These are phyloP conservation scores for Ficedula albicollis DNA, from an alignment of 2,797 vertebrate species.

Conservation along the genomic window DNA sequence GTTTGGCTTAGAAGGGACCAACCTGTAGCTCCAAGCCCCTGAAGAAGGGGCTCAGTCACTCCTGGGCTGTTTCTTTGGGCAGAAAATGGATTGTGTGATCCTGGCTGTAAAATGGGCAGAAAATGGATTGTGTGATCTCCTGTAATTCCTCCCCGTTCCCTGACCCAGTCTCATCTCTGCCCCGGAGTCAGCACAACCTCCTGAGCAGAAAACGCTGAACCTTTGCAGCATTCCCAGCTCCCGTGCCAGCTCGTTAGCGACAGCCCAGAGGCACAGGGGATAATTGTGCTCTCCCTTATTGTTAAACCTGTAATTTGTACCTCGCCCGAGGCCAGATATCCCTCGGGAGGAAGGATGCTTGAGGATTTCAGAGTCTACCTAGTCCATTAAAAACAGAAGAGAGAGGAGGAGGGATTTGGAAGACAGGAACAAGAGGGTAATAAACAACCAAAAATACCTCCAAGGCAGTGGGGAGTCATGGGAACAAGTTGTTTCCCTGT, in stretches of 20 bases:
- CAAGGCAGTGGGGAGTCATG: neutral
- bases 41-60: neutral
- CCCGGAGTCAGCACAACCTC: neutral
- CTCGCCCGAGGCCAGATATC: neutral
- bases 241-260: neutral
- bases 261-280: neutral
- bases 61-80: neutral
- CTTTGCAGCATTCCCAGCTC: neutral
- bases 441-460: constrained; percentile 28
- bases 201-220: neutral
- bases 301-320: neutral
- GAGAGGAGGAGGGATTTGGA: neutral
- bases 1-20: neutral
- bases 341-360: neutral
- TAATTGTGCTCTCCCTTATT: neutral
- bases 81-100: neutral
- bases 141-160: neutral
- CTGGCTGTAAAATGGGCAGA: neutral
- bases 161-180: neutral
- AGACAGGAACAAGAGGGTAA: neutral
- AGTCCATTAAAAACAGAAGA: neutral
- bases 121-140: neutral
- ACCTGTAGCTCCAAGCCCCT: neutral
- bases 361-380: neutral
- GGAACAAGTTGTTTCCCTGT: constrained; percentile 7